Evolutionary conservation across 2,113 vertebrate genomes (phyloP).

Genomic region (Eolophus roseicapilla): DNA sequence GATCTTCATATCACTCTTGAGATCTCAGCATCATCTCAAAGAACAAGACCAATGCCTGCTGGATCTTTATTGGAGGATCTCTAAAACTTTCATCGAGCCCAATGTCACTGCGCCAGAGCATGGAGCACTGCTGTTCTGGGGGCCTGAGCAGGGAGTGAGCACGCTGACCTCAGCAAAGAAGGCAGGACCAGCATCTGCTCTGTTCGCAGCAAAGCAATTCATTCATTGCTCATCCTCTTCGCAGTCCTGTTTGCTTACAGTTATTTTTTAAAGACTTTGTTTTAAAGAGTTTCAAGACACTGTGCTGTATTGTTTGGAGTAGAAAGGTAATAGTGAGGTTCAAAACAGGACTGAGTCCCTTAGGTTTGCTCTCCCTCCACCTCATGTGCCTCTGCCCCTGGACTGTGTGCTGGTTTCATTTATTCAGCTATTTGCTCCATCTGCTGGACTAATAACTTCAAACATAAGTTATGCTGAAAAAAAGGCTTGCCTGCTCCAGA

Average conservation of each 20-base stretch:
- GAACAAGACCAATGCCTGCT: background rate
- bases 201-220: background rate
- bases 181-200: background rate
- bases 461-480: background rate
- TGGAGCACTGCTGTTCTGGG: background rate
- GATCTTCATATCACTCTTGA: background rate
- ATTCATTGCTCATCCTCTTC: background rate
- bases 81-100: background rate
- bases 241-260: background rate
- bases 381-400: background rate
- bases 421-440: constrained; percentile 58
- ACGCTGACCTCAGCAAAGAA: background rate
- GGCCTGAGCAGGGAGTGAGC: background rate
- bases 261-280: background rate
- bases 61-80: background rate
- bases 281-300: background rate
- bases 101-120: background rate
- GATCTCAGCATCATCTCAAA: background rate
- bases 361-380: background rate
- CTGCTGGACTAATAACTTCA: constrained; percentile 43
- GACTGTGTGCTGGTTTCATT: background rate
- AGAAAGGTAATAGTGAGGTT: background rate
- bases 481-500: background rate
- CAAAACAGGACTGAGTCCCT: background rate
- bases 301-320: background rate